Evolutionary conservation across 1,140 invertebrate genomes (phyloP).

Genomic region (Vanessa atalanta): DNA sequence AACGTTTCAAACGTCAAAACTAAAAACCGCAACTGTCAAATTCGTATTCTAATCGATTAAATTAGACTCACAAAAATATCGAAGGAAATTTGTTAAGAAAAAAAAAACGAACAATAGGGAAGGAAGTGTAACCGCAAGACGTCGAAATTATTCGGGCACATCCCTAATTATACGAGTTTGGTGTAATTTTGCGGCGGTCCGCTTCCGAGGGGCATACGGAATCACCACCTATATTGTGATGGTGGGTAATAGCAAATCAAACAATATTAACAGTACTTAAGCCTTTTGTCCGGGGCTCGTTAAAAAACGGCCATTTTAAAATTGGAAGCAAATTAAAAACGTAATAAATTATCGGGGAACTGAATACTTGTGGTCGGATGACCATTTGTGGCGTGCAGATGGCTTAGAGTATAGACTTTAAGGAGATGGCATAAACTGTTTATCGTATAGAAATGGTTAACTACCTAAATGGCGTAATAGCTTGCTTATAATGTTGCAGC

Average conservation of each 20-base stretch:
- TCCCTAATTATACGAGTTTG: slow-evolving; percentile 71
- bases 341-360: slow-evolving; percentile 53
- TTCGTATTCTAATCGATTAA: slow-evolving; percentile 70
- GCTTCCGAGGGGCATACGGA: slow-evolving; percentile 47
- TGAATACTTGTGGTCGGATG: slow-evolving; percentile 36
- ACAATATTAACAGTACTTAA: slow-evolving; percentile 59
- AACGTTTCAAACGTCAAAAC: slow-evolving; percentile 19
- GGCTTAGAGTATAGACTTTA: not conserved
- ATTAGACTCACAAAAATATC: slow-evolving; percentile 39
- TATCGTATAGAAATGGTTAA: no score
- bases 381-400: slow-evolving; percentile 38
- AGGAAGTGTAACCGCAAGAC: slow-evolving; percentile 72
- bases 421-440: not conserved
- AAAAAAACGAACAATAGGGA: slow-evolving; percentile 66
- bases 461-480: no score
- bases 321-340: slow-evolving; percentile 50
- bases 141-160: slow-evolving; percentile 61
- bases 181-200: slow-evolving; percentile 69
- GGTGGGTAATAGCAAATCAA: slow-evolving; percentile 60
- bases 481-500: no score
- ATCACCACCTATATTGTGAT: slow-evolving; percentile 64
- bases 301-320: slow-evolving; percentile 53
- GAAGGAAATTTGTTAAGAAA: slow-evolving; percentile 47
- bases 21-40: slow-evolving; percentile 74
- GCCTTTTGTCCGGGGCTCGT: slow-evolving; percentile 52